A percentile compares a stretch with the other conserved stretches of the same genome.
phyloP scores from a whole-genome alignment of 2,888 invertebrate species.

The Watsonalla binaria region DNA sequence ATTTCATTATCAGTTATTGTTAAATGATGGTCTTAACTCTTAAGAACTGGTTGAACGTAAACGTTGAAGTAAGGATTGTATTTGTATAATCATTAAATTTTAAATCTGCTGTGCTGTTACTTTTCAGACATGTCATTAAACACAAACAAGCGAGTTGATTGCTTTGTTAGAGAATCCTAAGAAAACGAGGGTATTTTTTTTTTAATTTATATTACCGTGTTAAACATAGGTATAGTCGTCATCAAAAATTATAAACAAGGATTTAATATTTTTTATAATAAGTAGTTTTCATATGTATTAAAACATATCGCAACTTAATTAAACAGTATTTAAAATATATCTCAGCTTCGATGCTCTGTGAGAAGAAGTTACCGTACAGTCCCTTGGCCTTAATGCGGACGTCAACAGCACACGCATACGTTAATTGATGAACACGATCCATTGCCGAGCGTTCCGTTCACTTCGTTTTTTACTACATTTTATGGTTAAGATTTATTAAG shows the following conservation, averaged over 20 bases:
- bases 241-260: no score
- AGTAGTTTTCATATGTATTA: no score
- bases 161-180: no score
- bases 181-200: no score
- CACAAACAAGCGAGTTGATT: no score
- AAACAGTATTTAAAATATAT: neutral
- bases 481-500: no score
- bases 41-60: neutral
- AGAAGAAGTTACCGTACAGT: conserved; percentile 16
- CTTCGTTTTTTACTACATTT: no score
- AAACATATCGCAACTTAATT: neutral
- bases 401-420: conserved; percentile 30
- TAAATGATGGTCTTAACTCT: conserved; percentile 7
- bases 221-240: no score
- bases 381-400: conserved; percentile 53
- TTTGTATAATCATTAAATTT: neutral
- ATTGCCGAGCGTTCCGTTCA: conserved; percentile 4
- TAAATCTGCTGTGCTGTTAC: no score
- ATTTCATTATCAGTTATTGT: conserved; percentile 21
- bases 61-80: neutral
- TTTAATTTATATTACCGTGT: no score
- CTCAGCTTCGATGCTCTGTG: neutral
- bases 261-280: no score
- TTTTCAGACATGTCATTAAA: no score
- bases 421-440: conserved; percentile 29